These are phyloP conservation scores for Lichenostomus cassidix DNA, from an alignment of 2,113 vertebrate species.

Conservation along the genomic window DNA sequence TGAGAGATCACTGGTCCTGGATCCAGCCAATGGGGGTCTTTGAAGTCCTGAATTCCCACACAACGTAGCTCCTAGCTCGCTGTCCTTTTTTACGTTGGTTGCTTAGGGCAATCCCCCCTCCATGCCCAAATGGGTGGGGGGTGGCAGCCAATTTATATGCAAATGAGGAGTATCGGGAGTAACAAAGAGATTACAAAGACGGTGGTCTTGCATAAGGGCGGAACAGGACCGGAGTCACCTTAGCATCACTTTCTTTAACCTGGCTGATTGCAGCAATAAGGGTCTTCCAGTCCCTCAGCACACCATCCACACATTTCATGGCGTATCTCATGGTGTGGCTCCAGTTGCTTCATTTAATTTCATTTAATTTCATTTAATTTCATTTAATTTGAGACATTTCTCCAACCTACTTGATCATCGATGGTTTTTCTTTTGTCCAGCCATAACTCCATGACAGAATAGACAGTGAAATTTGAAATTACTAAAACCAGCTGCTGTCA, in stretches of 20 bases:
- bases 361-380: not conserved
- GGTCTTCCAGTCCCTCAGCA: not conserved
- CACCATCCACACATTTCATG: not conserved
- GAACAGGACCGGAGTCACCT: not conserved
- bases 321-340: not conserved
- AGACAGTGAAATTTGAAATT: not conserved
- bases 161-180: not conserved
- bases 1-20: not conserved
- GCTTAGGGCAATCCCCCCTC: not conserved
- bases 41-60: not conserved
- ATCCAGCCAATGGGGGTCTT: not conserved
- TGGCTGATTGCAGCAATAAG: not conserved
- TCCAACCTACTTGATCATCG: not conserved
- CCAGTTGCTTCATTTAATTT: not conserved
- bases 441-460: not conserved
- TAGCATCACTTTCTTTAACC: not conserved
- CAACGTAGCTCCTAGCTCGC: not conserved
- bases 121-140: too few relatives aligned
- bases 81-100: not conserved
- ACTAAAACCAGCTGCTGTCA: not conserved
- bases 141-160: not conserved
- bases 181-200: not conserved
- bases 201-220: accelerated
- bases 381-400: not conserved
- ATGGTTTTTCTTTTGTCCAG: not conserved